Conservation (phyloP, 2,113 vertebrate genomes). For the Salvelinus fontinalis region DNA sequence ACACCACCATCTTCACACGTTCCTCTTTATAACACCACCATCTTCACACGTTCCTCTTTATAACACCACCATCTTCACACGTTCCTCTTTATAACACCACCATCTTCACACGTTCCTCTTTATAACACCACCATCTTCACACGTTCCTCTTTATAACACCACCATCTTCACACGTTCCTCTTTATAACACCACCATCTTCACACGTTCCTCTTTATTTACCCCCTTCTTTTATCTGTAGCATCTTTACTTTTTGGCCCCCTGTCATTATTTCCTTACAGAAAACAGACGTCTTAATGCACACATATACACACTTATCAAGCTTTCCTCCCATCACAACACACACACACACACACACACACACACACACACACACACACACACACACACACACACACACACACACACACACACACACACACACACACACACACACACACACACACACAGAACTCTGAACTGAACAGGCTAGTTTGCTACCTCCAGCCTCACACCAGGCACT, state of each 20-base stretch:
- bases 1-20: neutral
- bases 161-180: neutral
- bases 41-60: neutral
- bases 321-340: too few species aligned
- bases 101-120: neutral
- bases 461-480: slow-evolving; percentile 7
- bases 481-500: neutral
- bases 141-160: too few species aligned
- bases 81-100: too few species aligned
- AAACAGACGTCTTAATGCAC: neutral
- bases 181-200: neutral
- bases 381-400: slow-evolving; percentile 5
- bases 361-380: slow-evolving; percentile 1
- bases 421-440: neutral
- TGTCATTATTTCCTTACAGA: neutral
- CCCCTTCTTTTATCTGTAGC: neutral
- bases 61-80: neutral
- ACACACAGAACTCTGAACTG: slow-evolving; percentile 16
- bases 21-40: neutral
- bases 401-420: neutral
- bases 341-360: neutral
- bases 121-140: neutral
- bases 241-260: too few species aligned
- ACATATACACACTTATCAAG: too few species aligned
- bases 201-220: neutral